Evolutionary conservation across 2,113 vertebrate genomes (phyloP).

Genomic region (Sapajus apella): DNA sequence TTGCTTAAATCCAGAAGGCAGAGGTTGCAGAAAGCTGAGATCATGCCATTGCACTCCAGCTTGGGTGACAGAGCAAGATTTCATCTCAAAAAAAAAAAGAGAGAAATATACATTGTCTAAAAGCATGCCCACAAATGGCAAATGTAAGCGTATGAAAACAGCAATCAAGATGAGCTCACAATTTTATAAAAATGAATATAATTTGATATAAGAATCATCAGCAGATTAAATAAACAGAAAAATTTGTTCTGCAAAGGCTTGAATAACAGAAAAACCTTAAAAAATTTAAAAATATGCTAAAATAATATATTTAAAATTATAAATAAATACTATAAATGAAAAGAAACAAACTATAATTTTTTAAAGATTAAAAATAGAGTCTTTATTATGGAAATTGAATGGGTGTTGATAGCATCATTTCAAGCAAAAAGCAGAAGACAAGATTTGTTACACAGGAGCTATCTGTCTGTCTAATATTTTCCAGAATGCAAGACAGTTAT

Average conservation of each 20-base stretch:
- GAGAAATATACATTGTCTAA: neutral
- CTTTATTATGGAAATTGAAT: neutral
- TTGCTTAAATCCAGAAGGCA: no score
- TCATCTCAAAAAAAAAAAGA: neutral
- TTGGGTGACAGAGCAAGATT: no score
- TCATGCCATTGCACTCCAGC: no score
- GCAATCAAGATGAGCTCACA: neutral
- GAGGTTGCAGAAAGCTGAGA: no score
- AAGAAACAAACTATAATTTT: neutral
- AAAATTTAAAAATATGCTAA: neutral
- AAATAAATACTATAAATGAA: neutral
- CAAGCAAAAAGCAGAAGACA: neutral
- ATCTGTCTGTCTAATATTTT: neutral
- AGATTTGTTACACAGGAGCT: neutral
- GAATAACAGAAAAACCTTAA: neutral
- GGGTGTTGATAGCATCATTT: neutral
- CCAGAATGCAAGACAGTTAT: neutral
- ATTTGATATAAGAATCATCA: neutral
- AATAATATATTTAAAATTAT: neutral
- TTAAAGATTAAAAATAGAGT: neutral
- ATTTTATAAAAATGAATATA: neutral
- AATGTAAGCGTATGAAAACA: neutral
- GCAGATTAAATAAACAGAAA: neutral
- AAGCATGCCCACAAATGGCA: neutral
- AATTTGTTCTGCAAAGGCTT: neutral